Base-by-base conservation (phyloP, 2,888 invertebrate genomes). In the Pseudanteris insignis region DNA sequence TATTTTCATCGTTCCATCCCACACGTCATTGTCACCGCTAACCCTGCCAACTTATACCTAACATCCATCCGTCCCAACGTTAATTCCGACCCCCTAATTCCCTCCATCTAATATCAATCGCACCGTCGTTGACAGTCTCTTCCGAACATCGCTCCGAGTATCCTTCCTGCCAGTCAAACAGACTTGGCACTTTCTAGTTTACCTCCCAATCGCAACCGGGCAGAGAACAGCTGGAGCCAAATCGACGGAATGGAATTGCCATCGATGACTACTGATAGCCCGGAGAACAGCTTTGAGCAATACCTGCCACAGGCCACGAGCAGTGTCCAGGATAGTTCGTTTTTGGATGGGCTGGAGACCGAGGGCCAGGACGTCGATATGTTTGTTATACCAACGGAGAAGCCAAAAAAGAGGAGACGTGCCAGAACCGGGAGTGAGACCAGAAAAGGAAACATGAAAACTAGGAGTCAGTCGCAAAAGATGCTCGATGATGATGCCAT, bases 141-240 rank as follows among this genome's bases (percentile, higher is more conserved):
- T 60, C 73, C n/a, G 55, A 70, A 61, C 62, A 69, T 70, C 59
- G 64, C 70, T 40, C 66, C 70, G 61, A 70, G 59, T 63, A 15
- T 54, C 65, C 66, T 73, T 64, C 67, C 70, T 63, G 65, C 66
- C 60, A 73, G 74, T 73, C 77, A 77, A 74, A 70, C 73, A 72
- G 75, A 74, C 69, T 67, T 74, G 77, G 75, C 78, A 73, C 71
- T 78, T 78, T 79, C 72, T 75, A 79, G 79, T 73, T 78, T 67
- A 71, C 63, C 67, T 63, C 43, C 40, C 3, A 61, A 44, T 69
- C 59, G 47, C 55, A 37, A 30, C 24, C 32, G 11, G 1, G 33
- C 8, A 15, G 34, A 51, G 14, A 10, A 2, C 30, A 47, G 2
- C 33, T 40, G 50, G 40, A 40, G 18, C 21, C 50, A 29, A n/a